phyloP scores from a whole-genome alignment of 2,888 invertebrate genomes.

The Lacanobia wlatinum region DNA sequence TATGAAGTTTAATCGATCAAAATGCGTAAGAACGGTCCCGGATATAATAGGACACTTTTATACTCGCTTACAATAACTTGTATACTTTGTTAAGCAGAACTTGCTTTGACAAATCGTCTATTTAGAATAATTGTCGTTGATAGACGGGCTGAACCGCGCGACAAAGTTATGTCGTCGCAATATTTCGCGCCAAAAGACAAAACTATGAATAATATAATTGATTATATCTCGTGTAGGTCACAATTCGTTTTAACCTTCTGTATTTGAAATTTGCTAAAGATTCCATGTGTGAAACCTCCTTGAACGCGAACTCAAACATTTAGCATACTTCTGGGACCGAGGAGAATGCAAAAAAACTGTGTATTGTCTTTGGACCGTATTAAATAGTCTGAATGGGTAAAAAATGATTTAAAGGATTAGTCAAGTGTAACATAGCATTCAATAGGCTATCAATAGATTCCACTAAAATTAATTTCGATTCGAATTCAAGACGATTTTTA shows the following conservation, averaged over 20 bases:
- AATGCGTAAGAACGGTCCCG: constrained; percentile 30
- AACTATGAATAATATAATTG: background rate
- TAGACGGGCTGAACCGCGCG: background rate
- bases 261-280: background rate
- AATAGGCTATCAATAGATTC: constrained; percentile 44
- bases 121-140: background rate
- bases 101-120: constrained; percentile 9
- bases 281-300: background rate
- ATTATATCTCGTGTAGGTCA: background rate
- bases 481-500: constrained; percentile 20
- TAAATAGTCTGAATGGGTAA: constrained; percentile 31
- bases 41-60: background rate
- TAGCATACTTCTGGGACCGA: constrained; percentile 32
- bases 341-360: constrained; percentile 22
- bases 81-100: constrained; percentile 15
- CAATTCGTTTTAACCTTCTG: background rate
- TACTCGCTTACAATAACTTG: constrained; percentile 1
- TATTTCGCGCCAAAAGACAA: background rate
- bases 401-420: constrained; percentile 18
- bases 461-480: constrained; percentile 27
- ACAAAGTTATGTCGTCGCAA: too few relatives aligned
- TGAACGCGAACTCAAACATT: background rate
- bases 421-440: constrained; percentile 35
- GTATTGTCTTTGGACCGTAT: constrained; percentile 19
- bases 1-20: constrained; percentile 30